Evolutionary conservation across 2,797 vertebrate species (phyloP).

Genomic region (Enteromius treurensis): DNA sequence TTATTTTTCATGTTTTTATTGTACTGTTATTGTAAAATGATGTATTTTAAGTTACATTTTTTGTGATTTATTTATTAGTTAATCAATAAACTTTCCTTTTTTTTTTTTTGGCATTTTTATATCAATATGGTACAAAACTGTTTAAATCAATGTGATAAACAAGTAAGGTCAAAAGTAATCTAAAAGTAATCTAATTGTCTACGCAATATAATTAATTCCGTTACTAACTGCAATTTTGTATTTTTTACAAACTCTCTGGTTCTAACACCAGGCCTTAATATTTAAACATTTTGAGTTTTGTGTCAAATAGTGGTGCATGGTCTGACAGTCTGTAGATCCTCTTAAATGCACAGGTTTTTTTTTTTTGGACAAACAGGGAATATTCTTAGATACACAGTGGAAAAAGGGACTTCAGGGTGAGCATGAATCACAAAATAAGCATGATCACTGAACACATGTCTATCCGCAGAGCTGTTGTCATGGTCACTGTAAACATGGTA

Average conservation of each 20-base stretch:
- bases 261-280: background rate
- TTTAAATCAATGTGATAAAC: background rate
- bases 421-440: slow-evolving; percentile 45
- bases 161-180: background rate
- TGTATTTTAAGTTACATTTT: too few relatives aligned
- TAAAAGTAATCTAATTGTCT: background rate
- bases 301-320: background rate
- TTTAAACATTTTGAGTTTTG: slow-evolving; percentile 1
- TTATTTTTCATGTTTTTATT: too few relatives aligned
- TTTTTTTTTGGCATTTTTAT: too few relatives aligned
- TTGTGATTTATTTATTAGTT: too few relatives aligned
- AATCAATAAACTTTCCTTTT: too few relatives aligned
- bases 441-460: slow-evolving; percentile 41
- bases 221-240: background rate
- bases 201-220: background rate
- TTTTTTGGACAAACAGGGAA: slow-evolving; percentile 10
- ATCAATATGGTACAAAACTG: too few relatives aligned
- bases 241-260: too few relatives aligned
- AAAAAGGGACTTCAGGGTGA: slow-evolving; percentile 48
- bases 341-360: slow-evolving; percentile 18
- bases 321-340: slow-evolving; percentile 41
- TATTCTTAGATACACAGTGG: slow-evolving; percentile 38
- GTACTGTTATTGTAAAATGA: too few relatives aligned
- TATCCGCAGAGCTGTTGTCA: slow-evolving; percentile 56
- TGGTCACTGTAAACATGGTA: slow-evolving; percentile 54